These are phyloP conservation scores for Silurus lanzhouensis DNA, from an alignment of 2,797 vertebrate species.

Conservation along the genomic window DNA sequence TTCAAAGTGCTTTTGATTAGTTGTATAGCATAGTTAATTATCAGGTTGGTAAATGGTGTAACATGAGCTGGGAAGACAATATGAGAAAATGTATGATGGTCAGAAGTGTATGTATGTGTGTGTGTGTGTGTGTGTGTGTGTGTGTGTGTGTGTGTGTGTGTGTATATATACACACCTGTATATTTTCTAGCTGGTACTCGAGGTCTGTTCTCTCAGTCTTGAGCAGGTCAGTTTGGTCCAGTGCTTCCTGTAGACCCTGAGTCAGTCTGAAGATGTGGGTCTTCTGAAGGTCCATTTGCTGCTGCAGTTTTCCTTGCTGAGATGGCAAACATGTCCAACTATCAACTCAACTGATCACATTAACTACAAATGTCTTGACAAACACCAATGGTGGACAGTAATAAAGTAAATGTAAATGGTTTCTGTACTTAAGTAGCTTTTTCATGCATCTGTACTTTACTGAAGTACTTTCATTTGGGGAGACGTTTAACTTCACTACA, in stretches of 20 bases:
- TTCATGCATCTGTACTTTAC: too few species aligned
- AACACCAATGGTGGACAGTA: too few species aligned
- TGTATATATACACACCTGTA: constrained; percentile 67
- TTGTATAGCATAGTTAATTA: constrained; percentile 17
- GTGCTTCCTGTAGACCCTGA: constrained; percentile 93
- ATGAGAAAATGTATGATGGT: neutral
- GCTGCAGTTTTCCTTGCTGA: constrained; percentile 96
- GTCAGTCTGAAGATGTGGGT: constrained; percentile 97
- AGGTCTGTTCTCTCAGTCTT: constrained; percentile 96
- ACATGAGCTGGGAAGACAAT: neutral
- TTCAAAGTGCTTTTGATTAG: constrained; percentile 29
- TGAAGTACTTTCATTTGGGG: too few species aligned
- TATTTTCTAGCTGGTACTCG: constrained; percentile 87
- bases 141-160: neutral
- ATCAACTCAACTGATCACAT: neutral
- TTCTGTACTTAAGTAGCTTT: too few species aligned
- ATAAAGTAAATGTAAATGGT: too few species aligned
- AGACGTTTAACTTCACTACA: too few species aligned
- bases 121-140: neutral
- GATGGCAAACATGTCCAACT: constrained; percentile 27
- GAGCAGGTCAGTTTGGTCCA: constrained; percentile 95
- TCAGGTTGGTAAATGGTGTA: constrained; percentile 16
- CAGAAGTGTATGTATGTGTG: neutral
- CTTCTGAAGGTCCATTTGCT: constrained; percentile 98
- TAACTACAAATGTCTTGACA: neutral